A percentile compares a stretch with the other conserved stretches of the same genome.
Conservation (phyloP, 2,797 vertebrate species). For the Caiman crocodilus region DNA sequence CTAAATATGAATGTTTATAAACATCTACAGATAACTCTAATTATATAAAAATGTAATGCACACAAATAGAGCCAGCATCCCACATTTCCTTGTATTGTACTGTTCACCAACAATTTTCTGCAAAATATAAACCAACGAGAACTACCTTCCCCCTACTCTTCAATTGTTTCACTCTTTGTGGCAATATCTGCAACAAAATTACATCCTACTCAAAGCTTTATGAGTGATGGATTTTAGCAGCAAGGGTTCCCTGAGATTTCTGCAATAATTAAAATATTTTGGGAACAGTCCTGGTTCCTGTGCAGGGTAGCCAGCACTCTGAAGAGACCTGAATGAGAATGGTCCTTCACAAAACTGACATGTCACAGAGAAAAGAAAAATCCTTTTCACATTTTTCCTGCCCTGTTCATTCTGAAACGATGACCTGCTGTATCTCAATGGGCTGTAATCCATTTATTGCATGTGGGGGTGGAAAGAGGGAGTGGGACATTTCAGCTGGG, state of each 20-base stretch:
- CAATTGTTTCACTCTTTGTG: not conserved
- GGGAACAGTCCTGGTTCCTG: not conserved
- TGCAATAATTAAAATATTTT: conserved; percentile 5
- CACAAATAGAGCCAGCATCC: not conserved
- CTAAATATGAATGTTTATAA: conserved; percentile 43
- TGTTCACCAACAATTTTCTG: not conserved
- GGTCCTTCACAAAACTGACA: not conserved
- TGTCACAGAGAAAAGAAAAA: not conserved
- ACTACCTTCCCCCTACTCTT: not conserved
- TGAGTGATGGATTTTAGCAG: conserved; percentile 11
- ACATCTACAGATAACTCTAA: conserved; percentile 20
- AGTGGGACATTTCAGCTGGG: conserved; percentile 88
- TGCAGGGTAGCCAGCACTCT: not conserved
- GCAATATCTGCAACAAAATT: conserved; percentile 21
- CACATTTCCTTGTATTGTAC: not conserved
- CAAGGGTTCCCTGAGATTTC: conserved; percentile 39
- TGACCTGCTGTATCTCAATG: conserved; percentile 91
- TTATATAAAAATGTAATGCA: conserved; percentile 37
- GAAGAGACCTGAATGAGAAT: not conserved
- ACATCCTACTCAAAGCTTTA: not conserved
- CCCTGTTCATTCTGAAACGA: conserved; percentile 85
- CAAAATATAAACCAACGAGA: not conserved
- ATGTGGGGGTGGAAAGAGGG: conserved; percentile 86
- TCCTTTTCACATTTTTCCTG: not conserved
- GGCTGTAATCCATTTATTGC: conserved; percentile 89